Percentiles rank a stretch among this genome's conserved stretches.
These are phyloP conservation scores for Galbula dea DNA, from an alignment of 2,113 vertebrate genomes.

Conservation along the genomic window DNA sequence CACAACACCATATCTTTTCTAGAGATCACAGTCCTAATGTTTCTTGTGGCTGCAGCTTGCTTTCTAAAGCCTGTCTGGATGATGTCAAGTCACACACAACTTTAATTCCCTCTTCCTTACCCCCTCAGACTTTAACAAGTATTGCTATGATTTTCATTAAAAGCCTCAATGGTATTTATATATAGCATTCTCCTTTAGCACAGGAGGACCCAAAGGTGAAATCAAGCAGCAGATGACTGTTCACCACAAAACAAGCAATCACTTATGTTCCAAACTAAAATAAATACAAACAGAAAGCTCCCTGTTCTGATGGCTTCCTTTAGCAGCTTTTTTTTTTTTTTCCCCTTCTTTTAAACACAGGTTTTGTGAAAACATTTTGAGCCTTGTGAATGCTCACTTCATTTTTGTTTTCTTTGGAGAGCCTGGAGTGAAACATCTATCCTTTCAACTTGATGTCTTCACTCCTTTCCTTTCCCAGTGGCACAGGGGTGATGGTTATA, in stretches of 20 bases:
- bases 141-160: constrained; percentile 21
- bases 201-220: constrained; percentile 28
- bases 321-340: neutral
- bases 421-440: neutral
- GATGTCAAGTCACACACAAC: constrained; percentile 22
- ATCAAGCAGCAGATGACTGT: constrained; percentile 15
- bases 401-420: constrained; percentile 36
- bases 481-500: neutral
- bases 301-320: constrained; percentile 1
- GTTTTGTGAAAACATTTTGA: neutral
- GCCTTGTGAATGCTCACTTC: neutral
- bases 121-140: constrained; percentile 3
- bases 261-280: constrained; percentile 17
- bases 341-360: neutral
- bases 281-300: constrained; percentile 12
- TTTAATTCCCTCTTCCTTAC: constrained; percentile 7
- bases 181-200: neutral
- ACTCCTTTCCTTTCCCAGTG: neutral
- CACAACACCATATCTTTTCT: neutral
- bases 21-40: neutral
- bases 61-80: constrained; percentile 9
- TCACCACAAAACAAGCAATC: neutral
- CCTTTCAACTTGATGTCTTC: neutral
- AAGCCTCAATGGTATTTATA: neutral
- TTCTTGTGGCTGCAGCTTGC: neutral